Percentiles rank a stretch among this genome's conserved stretches.
These are phyloP conservation scores for Champsocephalus esox DNA, from an alignment of 2,797 vertebrate species.

Conservation along the genomic window DNA sequence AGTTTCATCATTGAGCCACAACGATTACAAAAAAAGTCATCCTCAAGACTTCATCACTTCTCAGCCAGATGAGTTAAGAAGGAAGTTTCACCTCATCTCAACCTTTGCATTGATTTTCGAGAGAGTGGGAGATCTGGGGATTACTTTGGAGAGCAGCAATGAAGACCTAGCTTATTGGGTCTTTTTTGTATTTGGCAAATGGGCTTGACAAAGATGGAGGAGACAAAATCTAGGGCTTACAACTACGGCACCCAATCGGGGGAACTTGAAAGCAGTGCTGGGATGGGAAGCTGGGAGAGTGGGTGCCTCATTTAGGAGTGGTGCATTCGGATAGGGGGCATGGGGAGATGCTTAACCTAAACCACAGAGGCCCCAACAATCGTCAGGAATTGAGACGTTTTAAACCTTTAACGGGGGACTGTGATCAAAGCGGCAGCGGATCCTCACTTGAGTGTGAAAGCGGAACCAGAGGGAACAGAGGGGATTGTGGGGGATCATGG, in stretches of 20 bases:
- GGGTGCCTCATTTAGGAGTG: slow-evolving; percentile 82
- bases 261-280: slow-evolving; percentile 84
- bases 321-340: slow-evolving; percentile 79
- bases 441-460: slow-evolving; percentile 80
- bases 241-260: slow-evolving; percentile 76
- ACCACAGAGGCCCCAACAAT: slow-evolving; percentile 83
- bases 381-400: slow-evolving; percentile 87
- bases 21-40: slow-evolving; percentile 72
- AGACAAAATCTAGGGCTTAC: slow-evolving; percentile 89
- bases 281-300: slow-evolving; percentile 81
- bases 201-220: slow-evolving; percentile 86
- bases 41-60: slow-evolving; percentile 78
- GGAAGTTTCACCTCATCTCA: slow-evolving; percentile 84
- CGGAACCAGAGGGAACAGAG: slow-evolving; percentile 78
- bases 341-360: slow-evolving; percentile 81
- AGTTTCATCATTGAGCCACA: slow-evolving; percentile 82
- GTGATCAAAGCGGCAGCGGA: slow-evolving; percentile 84
- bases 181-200: slow-evolving; percentile 87
- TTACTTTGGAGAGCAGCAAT: slow-evolving; percentile 82
- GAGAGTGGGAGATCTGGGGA: slow-evolving; percentile 83
- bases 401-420: slow-evolving; percentile 87
- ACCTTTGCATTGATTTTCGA: slow-evolving; percentile 85
- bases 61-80: slow-evolving; percentile 81
- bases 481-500: slow-evolving; percentile 85
- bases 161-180: slow-evolving; percentile 86